Conservation (phyloP, 2,888 invertebrate species). For the Lepidonotus clava region DNA sequence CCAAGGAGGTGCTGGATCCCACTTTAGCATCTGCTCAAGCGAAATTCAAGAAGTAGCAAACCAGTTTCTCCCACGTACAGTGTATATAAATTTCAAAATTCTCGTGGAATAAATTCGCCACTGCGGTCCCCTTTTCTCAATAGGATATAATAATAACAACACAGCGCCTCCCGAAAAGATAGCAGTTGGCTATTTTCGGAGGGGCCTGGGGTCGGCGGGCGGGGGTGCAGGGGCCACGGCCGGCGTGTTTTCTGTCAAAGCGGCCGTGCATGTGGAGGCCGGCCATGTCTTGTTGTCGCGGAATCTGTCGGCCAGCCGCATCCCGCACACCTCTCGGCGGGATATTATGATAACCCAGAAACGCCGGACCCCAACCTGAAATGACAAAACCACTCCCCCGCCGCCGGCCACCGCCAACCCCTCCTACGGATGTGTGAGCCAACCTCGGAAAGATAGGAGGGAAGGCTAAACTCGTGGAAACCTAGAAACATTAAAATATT, state of each 20-base stretch:
- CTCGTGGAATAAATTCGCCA: no score
- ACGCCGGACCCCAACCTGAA: constrained; percentile 6
- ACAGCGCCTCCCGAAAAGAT: background rate
- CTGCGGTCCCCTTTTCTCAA: no score
- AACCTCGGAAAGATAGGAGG: no score
- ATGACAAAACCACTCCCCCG: constrained; percentile 7
- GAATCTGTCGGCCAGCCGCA: background rate
- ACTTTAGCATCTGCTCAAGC: no score
- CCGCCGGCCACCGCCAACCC: background rate
- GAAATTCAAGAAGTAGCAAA: no score
- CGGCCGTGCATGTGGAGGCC: constrained; percentile 10
- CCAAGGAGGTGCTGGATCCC: no score
- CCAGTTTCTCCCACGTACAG: no score
- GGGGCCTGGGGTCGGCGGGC: background rate
- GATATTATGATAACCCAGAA: constrained; percentile 51
- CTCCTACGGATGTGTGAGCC: no score
- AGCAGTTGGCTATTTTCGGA: background rate
- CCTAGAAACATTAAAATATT: no score
- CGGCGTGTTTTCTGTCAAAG: constrained; percentile 36
- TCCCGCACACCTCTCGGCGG: background rate
- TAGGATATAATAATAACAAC: background rate
- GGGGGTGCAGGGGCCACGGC: constrained; percentile 2
- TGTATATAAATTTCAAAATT: no score
- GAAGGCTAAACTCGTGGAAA: no score
- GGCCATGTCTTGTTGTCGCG: background rate